Percentiles rank a stretch among this genome's conserved stretches.
These are phyloP conservation scores for Tetrao urogallus DNA, from an alignment of 2,113 vertebrate species.

Conservation along the genomic window DNA sequence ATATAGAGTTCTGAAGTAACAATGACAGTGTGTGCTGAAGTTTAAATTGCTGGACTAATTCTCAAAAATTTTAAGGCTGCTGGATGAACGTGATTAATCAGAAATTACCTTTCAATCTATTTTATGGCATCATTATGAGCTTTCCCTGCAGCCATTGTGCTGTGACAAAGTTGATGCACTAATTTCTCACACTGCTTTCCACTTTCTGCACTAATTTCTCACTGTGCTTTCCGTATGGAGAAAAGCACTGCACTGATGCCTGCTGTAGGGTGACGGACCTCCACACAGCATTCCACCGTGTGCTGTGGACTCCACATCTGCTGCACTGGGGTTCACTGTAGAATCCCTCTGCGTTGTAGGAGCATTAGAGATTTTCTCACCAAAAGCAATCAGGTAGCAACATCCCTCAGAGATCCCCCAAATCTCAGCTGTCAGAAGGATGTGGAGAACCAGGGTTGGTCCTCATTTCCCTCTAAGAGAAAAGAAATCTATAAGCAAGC, in stretches of 20 bases:
- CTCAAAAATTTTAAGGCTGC: background rate
- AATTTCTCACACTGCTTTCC: background rate
- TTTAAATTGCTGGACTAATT: background rate
- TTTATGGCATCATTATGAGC: background rate
- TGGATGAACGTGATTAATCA: slow-evolving; percentile 26
- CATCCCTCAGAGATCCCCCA: background rate
- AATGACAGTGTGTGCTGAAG: slow-evolving; percentile 22
- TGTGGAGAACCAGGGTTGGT: background rate
- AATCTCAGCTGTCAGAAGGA: background rate
- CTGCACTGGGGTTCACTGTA: too few species aligned
- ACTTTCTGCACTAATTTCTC: background rate
- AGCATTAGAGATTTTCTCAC: background rate
- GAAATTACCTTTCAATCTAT: background rate
- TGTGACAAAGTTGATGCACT: background rate
- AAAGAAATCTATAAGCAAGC: background rate
- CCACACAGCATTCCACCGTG: background rate
- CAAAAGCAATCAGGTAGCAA: background rate
- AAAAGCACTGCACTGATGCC: background rate
- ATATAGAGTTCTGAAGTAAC: slow-evolving; percentile 32
- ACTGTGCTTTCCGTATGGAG: background rate
- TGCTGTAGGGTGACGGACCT: background rate
- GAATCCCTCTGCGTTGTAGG: background rate
- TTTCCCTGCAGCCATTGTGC: background rate
- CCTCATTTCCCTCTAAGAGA: background rate
- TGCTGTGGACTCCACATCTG: background rate